Evolutionary conservation across 2,888 invertebrate genomes (phyloP).

Genomic region (Eupithecia tripunctaria): DNA sequence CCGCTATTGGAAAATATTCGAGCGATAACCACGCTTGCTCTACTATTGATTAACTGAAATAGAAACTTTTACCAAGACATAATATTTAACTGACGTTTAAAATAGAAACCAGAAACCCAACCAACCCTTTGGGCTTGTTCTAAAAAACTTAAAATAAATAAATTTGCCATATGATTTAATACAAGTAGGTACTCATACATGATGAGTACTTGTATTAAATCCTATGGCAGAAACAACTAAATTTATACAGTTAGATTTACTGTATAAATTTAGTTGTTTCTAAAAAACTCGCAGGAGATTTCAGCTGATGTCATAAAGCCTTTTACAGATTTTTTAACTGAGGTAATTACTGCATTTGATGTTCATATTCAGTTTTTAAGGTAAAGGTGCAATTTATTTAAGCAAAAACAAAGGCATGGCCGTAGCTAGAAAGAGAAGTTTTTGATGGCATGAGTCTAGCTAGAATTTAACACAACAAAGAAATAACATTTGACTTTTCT

Average conservation of each 20-base stretch:
- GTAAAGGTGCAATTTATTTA: neutral
- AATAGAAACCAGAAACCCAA: neutral
- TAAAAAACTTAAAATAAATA: neutral
- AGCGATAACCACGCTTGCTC: neutral
- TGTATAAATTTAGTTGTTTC: no score
- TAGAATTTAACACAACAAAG: constrained; percentile 43
- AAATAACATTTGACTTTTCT: constrained; percentile 19
- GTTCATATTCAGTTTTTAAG: neutral
- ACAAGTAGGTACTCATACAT: no score
- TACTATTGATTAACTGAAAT: neutral
- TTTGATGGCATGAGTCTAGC: constrained; percentile 54
- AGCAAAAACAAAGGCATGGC: constrained; percentile 49
- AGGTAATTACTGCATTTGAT: neutral
- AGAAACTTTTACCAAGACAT: neutral
- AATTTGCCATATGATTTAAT: neutral
- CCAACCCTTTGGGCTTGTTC: neutral
- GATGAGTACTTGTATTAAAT: neutral
- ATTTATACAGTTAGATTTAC: no score
- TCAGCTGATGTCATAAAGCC: neutral
- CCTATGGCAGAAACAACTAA: no score
- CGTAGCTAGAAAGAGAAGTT: constrained; percentile 51
- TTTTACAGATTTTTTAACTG: constrained; percentile 1
- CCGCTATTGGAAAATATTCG: neutral
- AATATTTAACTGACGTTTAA: neutral
- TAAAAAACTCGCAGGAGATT: neutral